phyloP scores from a whole-genome alignment of 2,888 invertebrate species.

The Phaedon cochleariae region DNA sequence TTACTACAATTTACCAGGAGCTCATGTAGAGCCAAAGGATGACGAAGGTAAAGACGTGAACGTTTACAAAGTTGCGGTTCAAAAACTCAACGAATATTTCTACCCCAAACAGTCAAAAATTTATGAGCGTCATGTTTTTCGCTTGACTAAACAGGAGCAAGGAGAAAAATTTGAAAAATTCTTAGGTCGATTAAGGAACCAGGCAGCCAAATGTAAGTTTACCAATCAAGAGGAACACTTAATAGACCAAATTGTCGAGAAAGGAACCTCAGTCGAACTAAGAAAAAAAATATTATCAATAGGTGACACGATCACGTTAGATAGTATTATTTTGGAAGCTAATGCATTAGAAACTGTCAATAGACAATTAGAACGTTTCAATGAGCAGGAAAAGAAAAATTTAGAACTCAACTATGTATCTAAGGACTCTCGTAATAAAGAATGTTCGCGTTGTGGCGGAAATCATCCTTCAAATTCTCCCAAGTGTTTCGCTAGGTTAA shows the following conservation, averaged over 20 bases:
- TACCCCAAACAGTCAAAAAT: slow-evolving; percentile 42
- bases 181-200: slow-evolving; percentile 38
- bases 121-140: slow-evolving; percentile 51
- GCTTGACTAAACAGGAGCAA: too few species aligned
- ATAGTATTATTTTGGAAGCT: slow-evolving; percentile 33
- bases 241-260: slow-evolving; percentile 33
- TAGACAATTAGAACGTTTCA: slow-evolving; percentile 27
- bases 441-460: slow-evolving; percentile 1
- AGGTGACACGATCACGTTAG: slow-evolving; percentile 33
- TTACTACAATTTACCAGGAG: slow-evolving; percentile 46
- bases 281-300: slow-evolving; percentile 32
- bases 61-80: slow-evolving; percentile 20
- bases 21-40: slow-evolving; percentile 20
- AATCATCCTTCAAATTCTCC: slow-evolving; percentile 1
- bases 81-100: slow-evolving; percentile 44
- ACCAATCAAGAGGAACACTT: slow-evolving; percentile 34
- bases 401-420: too few species aligned
- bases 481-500: background rate
- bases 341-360: slow-evolving; percentile 33
- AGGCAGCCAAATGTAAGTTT: slow-evolving; percentile 38
- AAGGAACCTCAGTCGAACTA: slow-evolving; percentile 24
- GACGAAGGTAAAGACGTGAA: slow-evolving; percentile 8
- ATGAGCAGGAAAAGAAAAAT: too few species aligned
- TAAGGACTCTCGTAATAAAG: background rate
- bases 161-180: too few species aligned